Evolutionary conservation across 53 echinoderm and acorn worm species (phyloP), one percentile per base, ranked within the genome.

Genomic region (Astropecten irregularis): DNA sequence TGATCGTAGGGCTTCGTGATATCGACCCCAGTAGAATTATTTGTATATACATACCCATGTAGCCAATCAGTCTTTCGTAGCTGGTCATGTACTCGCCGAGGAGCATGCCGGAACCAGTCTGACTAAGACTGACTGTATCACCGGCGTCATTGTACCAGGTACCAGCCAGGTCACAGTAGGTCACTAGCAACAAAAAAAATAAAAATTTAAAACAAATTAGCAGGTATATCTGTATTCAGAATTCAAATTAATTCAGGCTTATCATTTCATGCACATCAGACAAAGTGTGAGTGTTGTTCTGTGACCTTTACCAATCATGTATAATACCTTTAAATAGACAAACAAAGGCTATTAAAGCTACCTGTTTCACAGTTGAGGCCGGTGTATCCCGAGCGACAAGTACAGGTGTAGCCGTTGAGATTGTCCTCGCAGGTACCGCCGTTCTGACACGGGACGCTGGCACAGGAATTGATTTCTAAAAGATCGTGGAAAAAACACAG

Each of bases 71-170:
- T 13, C 58, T 35, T 62, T 96, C 94, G 0, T 6, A 21, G 26
- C 16, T 49, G 1, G 92, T 93, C 73, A 57, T 67, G 76, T 89
- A 87, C 19, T 93, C 89, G 71, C 97, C 97, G 9, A 96, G 89
- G 37, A 96, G 74, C 93, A 96, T 94, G 4, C 97, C 97, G 28
- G 97, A 87, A 28, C 91, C 63, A 9, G 97, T 96, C 66, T 87
- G 68, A 11, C 50, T 50, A 22, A 96, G 58, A 5, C 62, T 58
- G 11, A 96, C 61, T 71, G 56, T 49, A 39, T 96, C 97, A 27
- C 91, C 91, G 33, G 74, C 71, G 27, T 85, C 73, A 64, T 96
- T 96, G 83, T 85, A 96, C 97, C 97, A 96, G 0, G 53, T 73
- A 1, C 97, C 97, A 9, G 83, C 91, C 52, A 96, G 32, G 51